phyloP scores from a whole-genome alignment of 1,140 invertebrate genomes.

The Oscheius sp. region DNA sequence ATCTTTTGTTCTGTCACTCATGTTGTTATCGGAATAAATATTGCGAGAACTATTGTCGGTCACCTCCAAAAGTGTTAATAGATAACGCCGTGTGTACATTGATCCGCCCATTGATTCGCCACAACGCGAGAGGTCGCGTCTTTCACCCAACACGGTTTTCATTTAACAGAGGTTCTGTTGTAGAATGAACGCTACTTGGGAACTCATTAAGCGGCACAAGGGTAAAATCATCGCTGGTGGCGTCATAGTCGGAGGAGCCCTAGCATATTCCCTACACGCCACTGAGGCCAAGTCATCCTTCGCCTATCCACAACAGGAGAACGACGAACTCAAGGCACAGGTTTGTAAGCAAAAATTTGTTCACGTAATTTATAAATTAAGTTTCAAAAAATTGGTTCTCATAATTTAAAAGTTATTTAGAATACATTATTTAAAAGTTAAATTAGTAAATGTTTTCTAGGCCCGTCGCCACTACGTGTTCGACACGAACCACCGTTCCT shows the following conservation, averaged over 20 bases:
- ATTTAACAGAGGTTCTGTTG: too few species aligned
- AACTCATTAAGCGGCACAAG: conserved; percentile 27
- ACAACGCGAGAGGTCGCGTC: not conserved
- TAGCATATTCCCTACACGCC: not conserved
- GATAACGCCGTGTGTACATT: too few species aligned
- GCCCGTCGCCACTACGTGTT: conserved; percentile 41
- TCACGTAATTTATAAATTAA: too few species aligned
- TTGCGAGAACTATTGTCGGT: not conserved
- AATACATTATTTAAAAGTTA: not conserved
- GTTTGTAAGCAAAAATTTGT: too few species aligned
- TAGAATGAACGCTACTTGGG: conserved; percentile 17
- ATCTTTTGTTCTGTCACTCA: too few species aligned
- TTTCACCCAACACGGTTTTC: not conserved
- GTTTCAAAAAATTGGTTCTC: too few species aligned
- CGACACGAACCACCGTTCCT: conserved; percentile 39
- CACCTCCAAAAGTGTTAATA: not conserved
- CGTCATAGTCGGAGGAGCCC: conserved; percentile 21
- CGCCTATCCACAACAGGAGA: not conserved
- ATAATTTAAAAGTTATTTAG: not conserved
- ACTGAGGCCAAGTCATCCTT: not conserved
- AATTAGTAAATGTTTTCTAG: conserved; percentile 14
- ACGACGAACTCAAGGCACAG: conserved; percentile 13
- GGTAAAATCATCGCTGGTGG: conserved; percentile 34
- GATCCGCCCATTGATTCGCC: not conserved
- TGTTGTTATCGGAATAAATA: not conserved